A percentile compares a stretch with the other conserved stretches of the same genome.
Conservation (phyloP, 2,888 invertebrate genomes). For the Entomobrya multifasciata region DNA sequence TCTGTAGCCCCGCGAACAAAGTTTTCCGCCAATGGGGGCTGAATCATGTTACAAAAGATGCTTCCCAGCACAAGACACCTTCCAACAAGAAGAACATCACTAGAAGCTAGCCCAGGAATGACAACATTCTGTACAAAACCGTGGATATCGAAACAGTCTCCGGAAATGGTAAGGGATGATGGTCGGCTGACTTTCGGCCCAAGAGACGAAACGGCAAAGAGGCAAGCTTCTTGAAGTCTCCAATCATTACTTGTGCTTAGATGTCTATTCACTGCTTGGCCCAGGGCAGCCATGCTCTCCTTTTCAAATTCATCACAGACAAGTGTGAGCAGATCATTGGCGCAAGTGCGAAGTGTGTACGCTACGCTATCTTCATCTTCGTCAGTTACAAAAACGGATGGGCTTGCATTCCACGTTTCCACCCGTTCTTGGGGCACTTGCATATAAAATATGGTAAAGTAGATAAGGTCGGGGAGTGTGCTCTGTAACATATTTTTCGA, state of each 20-base stretch:
- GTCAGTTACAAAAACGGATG: constrained; percentile 83
- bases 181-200: constrained; percentile 77
- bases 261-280: constrained; percentile 82
- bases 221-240: constrained; percentile 82
- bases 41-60: constrained; percentile 78
- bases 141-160: constrained; percentile 77
- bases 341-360: constrained; percentile 83
- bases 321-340: constrained; percentile 82
- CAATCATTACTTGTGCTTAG: constrained; percentile 81
- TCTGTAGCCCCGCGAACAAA: constrained; percentile 78
- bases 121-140: constrained; percentile 79
- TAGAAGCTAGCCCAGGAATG: constrained; percentile 77
- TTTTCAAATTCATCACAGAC: constrained; percentile 82
- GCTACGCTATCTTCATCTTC: constrained; percentile 84
- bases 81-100: constrained; percentile 78
- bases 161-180: constrained; percentile 40
- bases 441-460: constrained; percentile 83
- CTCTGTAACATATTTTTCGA: constrained; percentile 81
- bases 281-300: constrained; percentile 81
- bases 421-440: constrained; percentile 82
- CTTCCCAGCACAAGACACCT: constrained; percentile 79
- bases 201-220: constrained; percentile 80
- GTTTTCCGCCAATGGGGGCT: constrained; percentile 76
- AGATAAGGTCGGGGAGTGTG: constrained; percentile 82
- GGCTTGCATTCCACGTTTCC: constrained; percentile 82